Conservation (phyloP, 1,140 invertebrate species). For the Teleogryllus occipitalis region DNA sequence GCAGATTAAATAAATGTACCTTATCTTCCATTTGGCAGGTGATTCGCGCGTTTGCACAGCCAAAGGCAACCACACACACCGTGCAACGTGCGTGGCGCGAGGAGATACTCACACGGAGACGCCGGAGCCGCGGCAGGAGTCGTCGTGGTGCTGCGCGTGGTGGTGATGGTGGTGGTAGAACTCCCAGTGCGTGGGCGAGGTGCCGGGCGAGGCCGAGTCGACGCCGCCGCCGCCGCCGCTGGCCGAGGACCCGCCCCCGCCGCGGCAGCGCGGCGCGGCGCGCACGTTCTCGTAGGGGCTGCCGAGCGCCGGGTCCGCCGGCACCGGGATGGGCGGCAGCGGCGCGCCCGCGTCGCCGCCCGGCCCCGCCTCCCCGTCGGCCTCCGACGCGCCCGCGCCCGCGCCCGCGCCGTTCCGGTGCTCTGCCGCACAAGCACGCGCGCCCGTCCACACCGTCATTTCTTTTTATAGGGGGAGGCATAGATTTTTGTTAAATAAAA, state of each 20-base stretch:
- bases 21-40: too few relatives aligned
- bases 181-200: not conserved
- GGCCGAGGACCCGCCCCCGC: too few relatives aligned
- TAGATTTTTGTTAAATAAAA: too few relatives aligned
- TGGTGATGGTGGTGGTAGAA: not conserved
- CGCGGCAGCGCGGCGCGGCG: constrained; percentile 28
- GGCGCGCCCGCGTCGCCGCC: constrained; percentile 22
- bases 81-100: too few relatives aligned
- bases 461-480: too few relatives aligned
- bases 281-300: constrained; percentile 58
- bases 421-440: not conserved
- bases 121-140: not conserved
- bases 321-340: constrained; percentile 50
- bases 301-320: constrained; percentile 46
- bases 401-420: constrained; percentile 4
- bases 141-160: not conserved
- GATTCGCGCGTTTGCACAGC: too few relatives aligned
- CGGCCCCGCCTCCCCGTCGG: not conserved
- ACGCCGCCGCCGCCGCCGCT: too few relatives aligned
- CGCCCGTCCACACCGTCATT: too few relatives aligned
- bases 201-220: not conserved
- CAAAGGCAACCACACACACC: too few relatives aligned
- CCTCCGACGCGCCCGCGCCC: not conserved
- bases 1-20: too few relatives aligned
- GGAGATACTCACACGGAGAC: not conserved